These are phyloP conservation scores for Leptodactylus fuscus DNA, from an alignment of 2,113 vertebrate genomes.

Conservation along the genomic window DNA sequence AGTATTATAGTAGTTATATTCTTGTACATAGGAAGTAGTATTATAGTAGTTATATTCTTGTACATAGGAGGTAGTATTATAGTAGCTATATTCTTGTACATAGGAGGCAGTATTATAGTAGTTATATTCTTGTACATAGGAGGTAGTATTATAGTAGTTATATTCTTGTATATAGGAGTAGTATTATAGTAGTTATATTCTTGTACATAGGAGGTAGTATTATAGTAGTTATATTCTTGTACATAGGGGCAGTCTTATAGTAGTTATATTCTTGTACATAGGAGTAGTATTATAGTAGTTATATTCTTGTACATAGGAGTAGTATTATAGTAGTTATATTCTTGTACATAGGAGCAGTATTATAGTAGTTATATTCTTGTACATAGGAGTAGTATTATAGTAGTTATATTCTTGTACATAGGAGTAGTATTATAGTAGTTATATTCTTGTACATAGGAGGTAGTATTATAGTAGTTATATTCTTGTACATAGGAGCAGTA, in stretches of 20 bases:
- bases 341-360: too few species aligned
- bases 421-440: conserved; percentile 4
- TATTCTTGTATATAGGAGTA: too few species aligned
- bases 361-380: too few species aligned
- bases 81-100: too few species aligned
- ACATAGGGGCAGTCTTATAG: too few species aligned
- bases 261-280: too few species aligned
- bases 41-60: background rate
- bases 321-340: too few species aligned
- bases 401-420: too few species aligned
- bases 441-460: background rate
- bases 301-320: too few species aligned
- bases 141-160: background rate
- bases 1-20: background rate
- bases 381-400: too few species aligned
- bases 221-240: too few species aligned
- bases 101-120: too few species aligned
- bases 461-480: conserved; percentile 5
- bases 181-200: conserved; percentile 18
- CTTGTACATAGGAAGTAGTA: background rate
- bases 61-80: background rate
- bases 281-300: background rate
- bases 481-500: background rate
- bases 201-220: background rate
- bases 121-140: conserved; percentile 6